These are phyloP conservation scores for Ariolimax columbianus DNA, from an alignment of 2,888 invertebrate species.

Conservation along the genomic window DNA sequence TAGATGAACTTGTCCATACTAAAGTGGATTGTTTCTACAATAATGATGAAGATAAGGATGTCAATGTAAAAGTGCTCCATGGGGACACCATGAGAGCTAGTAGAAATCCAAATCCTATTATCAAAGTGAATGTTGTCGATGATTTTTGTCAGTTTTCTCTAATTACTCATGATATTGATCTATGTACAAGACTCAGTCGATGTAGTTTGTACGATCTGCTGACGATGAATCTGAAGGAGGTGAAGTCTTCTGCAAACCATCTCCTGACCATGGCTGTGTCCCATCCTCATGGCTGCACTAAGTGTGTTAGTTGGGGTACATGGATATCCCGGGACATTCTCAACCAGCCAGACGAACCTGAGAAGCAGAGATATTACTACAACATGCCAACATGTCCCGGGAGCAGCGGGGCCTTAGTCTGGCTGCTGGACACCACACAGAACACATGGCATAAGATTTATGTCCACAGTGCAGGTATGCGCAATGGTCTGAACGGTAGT, in stretches of 20 bases:
- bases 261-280: background rate
- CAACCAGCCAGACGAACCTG: background rate
- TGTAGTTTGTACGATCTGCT: background rate
- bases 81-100: conserved; percentile 16
- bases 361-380: conserved; percentile 17
- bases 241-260: background rate
- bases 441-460: conserved; percentile 26
- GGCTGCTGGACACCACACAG: conserved; percentile 12
- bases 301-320: conserved; percentile 26
- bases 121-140: background rate
- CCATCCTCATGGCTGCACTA: conserved; percentile 32
- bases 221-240: background rate
- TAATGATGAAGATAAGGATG: background rate
- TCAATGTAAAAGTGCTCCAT: background rate
- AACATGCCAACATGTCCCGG: conserved; percentile 33
- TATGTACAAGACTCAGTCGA: background rate
- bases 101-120: conserved; percentile 14
- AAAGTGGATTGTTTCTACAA: conserved; percentile 23
- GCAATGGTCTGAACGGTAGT: conserved; percentile 1
- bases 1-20: conserved; percentile 21
- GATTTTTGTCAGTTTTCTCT: conserved; percentile 17
- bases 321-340: background rate
- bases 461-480: conserved; percentile 8
- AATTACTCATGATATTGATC: conserved; percentile 15
- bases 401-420: conserved; percentile 21